These are phyloP conservation scores for Bellardia pandia DNA, from an alignment of 2,888 invertebrate species.

Conservation along the genomic window DNA sequence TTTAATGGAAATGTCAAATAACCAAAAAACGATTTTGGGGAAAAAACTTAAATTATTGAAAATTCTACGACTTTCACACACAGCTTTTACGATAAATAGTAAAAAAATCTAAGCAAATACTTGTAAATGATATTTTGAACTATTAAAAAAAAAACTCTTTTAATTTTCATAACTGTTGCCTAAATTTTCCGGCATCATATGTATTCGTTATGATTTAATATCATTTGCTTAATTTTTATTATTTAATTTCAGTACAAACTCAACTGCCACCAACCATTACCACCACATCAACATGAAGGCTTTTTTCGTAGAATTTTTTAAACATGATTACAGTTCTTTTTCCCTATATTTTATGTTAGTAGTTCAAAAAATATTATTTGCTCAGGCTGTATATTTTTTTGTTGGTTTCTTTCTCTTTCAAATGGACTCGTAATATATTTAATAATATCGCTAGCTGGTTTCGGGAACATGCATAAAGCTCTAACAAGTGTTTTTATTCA, in stretches of 20 bases:
- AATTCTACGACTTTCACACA: too few relatives aligned
- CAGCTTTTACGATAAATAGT: too few relatives aligned
- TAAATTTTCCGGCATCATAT: neutral
- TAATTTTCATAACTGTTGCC: too few relatives aligned
- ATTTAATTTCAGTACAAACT: slow-evolving; percentile 34
- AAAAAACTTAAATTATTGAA: too few relatives aligned
- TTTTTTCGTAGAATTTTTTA: slow-evolving; percentile 66
- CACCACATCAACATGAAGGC: slow-evolving; percentile 48
- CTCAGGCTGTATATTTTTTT: neutral
- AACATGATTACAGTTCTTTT: slow-evolving; percentile 62
- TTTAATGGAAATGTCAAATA: neutral
- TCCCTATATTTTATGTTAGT: slow-evolving; percentile 52
- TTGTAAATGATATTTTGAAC: too few relatives aligned
- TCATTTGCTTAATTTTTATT: slow-evolving; percentile 8
- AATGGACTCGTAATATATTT: slow-evolving; percentile 16
- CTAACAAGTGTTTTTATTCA: slow-evolving; percentile 65
- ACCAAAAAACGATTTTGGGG: too few relatives aligned
- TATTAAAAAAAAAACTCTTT: too few relatives aligned
- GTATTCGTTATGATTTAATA: neutral
- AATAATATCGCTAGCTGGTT: slow-evolving; percentile 6
- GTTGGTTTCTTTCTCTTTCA: neutral
- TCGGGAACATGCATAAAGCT: slow-evolving; percentile 46
- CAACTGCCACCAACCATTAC: slow-evolving; percentile 32
- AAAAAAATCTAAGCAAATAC: too few relatives aligned
- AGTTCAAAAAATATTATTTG: slow-evolving; percentile 24